Conservation (phyloP, 2,888 invertebrate species). For the Aporophyla nigra region DNA sequence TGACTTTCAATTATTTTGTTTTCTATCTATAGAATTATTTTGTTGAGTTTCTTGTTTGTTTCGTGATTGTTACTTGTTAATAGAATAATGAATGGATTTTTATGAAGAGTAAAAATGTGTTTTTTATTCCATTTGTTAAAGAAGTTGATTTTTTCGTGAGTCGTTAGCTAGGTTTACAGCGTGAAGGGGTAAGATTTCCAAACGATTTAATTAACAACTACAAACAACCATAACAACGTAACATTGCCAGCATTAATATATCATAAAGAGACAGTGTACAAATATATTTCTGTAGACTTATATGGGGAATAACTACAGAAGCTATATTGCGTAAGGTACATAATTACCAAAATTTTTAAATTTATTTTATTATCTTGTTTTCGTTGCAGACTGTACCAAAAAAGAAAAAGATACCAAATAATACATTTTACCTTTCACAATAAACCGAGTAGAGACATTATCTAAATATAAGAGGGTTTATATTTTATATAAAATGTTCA, state of each 20-base stretch:
- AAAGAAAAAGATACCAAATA: slow-evolving; percentile 41
- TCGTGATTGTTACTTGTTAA: slow-evolving; percentile 20
- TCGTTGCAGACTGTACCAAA: slow-evolving; percentile 33
- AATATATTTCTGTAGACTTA: too few relatives aligned
- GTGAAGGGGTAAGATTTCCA: too few relatives aligned
- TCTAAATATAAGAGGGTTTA: slow-evolving; percentile 50
- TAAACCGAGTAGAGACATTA: slow-evolving; percentile 48
- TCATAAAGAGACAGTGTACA: too few relatives aligned
- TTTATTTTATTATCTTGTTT: slow-evolving; percentile 2
- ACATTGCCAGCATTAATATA: too few relatives aligned
- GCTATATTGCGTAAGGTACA: neutral
- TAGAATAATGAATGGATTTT: neutral
- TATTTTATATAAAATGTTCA: slow-evolving; percentile 44
- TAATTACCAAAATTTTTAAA: slow-evolving; percentile 3
- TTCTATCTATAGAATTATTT: neutral
- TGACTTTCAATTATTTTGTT: slow-evolving; percentile 23
- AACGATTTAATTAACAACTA: too few relatives aligned
- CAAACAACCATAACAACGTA: too few relatives aligned
- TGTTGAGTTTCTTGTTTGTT: neutral
- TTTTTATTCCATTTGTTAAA: too few relatives aligned
- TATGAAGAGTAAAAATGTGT: too few relatives aligned
- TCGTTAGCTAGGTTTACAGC: too few relatives aligned
- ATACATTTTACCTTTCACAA: slow-evolving; percentile 54
- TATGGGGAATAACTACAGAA: neutral
- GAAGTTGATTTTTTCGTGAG: too few relatives aligned